Conservation (phyloP, 1,140 invertebrate genomes). For the Drosophila tsacasi region DNA sequence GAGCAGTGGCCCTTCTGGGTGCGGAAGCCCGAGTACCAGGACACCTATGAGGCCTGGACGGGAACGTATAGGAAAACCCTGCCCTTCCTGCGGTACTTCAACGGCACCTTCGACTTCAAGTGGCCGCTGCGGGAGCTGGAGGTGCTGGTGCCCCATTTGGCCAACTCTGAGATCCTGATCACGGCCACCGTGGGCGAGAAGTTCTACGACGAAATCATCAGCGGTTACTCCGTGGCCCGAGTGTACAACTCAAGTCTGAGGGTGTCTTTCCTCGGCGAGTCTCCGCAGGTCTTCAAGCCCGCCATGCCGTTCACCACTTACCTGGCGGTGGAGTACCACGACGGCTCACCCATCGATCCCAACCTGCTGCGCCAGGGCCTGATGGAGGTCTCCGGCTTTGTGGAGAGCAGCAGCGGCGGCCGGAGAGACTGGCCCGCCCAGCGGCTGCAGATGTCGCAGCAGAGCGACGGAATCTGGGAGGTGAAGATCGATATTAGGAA, state of each 20-base stretch:
- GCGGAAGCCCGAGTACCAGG: constrained; percentile 85
- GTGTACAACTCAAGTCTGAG: constrained; percentile 94
- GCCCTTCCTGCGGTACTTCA: constrained; percentile 91
- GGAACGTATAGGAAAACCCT: constrained; percentile 86
- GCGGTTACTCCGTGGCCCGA: constrained; percentile 94
- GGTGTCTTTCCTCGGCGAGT: constrained; percentile 94
- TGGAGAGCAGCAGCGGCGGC: constrained; percentile 87
- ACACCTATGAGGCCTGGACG: constrained; percentile 70
- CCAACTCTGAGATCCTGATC: constrained; percentile 93
- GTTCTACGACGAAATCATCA: constrained; percentile 94
- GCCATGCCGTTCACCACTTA: constrained; percentile 90
- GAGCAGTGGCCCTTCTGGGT: constrained; percentile 93
- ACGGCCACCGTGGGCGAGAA: constrained; percentile 95
- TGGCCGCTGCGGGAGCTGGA: constrained; percentile 93
- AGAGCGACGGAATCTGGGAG: constrained; percentile 90
- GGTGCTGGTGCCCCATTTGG: constrained; percentile 88
- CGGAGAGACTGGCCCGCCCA: constrained; percentile 87
- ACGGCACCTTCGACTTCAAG: constrained; percentile 93
- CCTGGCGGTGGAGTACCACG: constrained; percentile 91
- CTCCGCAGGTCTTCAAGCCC: constrained; percentile 97
- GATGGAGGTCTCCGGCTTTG: constrained; percentile 88
- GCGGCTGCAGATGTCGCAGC: constrained; percentile 86
- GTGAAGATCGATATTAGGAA: constrained; percentile 90
- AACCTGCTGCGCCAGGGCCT: constrained; percentile 86
- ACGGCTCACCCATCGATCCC: constrained; percentile 89